Evolutionary conservation across 2,888 invertebrate genomes (phyloP), one percentile per base, ranked within the genome.

Genomic region (Mythimna pallens): DNA sequence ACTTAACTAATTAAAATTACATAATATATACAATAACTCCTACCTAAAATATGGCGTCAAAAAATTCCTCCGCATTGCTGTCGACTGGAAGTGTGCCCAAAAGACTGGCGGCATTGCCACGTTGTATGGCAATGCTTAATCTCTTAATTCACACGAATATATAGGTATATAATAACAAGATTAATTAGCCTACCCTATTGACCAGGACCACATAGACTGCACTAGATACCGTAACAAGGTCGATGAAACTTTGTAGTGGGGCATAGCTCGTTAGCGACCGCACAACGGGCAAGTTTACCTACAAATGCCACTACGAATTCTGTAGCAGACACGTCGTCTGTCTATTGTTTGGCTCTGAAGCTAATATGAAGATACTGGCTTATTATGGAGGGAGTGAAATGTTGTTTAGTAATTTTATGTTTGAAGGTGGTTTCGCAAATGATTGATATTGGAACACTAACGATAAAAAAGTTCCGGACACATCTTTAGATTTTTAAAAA

Each of bases 191-290:
- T 50, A 17, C 61, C 12, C 25, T n/a, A 65, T 64, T 70, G 68
- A 58, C 63, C 62, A 68, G 30, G 22, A 36, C 55, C n/a, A 43
- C 69, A 65, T 25, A 61, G 43, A 68, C 64, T 68, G 68, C 70
- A 65, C 65, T 74, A 74, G 62, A 84, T 74, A 64, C 59, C 43
- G 62, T 64, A 80, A 83, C 86, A 86, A 80, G 70, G 70, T 54
- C 64, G 54, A 77, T 73, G 80, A 70, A 86, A 85, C 82, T 85
- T 85, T 65, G 67, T 70, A 82, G 72, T 47, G 67, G 70, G 63
- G 55, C 58, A 73, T 57, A 73, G 74, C 85, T 84, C 80, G 84
- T 86, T 85, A 86, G 74, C 71, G 67, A 78, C 72, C 74, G 66
- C 76, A 65, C 74, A 40, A 66, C 68, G 59, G 62, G 14, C 54